Percentiles rank a stretch among this genome's conserved stretches.
Evolutionary conservation across 2,888 invertebrate species (phyloP).

Genomic region (Molorchus minor): DNA sequence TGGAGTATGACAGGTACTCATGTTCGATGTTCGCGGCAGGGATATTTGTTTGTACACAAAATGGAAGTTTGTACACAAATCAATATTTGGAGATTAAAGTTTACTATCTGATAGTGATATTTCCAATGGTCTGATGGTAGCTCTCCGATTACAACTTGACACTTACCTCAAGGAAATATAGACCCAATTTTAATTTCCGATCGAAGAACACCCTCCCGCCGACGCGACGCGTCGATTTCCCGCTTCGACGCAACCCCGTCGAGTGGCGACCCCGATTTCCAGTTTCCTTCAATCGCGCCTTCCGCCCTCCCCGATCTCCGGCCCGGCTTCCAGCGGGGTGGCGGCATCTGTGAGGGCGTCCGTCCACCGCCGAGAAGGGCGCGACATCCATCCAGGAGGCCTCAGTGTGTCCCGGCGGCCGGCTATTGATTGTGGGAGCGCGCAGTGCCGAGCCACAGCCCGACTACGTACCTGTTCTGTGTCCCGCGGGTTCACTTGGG

Average conservation of each 20-base stretch:
- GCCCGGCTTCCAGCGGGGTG: constrained; percentile 19
- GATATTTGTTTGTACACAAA: too few relatives aligned
- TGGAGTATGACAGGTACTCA: too few relatives aligned
- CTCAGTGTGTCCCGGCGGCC: constrained; percentile 46
- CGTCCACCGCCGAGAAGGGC: constrained; percentile 32
- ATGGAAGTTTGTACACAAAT: too few relatives aligned
- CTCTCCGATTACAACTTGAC: too few relatives aligned
- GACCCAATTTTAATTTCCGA: too few relatives aligned
- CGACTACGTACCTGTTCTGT: constrained; percentile 41
- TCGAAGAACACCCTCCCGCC: too few relatives aligned
- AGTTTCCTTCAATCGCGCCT: neutral
- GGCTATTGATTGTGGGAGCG: constrained; percentile 47
- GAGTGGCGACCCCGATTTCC: constrained; percentile 5
- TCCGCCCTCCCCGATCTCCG: constrained; percentile 20
- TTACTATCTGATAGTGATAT: too few relatives aligned
- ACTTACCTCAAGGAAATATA: too few relatives aligned
- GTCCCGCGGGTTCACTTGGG: constrained; percentile 42
- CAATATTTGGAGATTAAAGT: too few relatives aligned
- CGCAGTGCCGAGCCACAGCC: constrained; percentile 48
- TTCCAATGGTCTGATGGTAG: too few relatives aligned
- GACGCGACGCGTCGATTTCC: too few relatives aligned
- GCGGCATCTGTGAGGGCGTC: constrained; percentile 38
- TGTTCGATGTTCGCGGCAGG: too few relatives aligned
- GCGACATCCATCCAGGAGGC: constrained; percentile 34
- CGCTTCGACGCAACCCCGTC: neutral